Evolutionary conservation across 2,888 invertebrate genomes (phyloP), one percentile per base, ranked within the genome.

Genomic region (Synergus japonicus): DNA sequence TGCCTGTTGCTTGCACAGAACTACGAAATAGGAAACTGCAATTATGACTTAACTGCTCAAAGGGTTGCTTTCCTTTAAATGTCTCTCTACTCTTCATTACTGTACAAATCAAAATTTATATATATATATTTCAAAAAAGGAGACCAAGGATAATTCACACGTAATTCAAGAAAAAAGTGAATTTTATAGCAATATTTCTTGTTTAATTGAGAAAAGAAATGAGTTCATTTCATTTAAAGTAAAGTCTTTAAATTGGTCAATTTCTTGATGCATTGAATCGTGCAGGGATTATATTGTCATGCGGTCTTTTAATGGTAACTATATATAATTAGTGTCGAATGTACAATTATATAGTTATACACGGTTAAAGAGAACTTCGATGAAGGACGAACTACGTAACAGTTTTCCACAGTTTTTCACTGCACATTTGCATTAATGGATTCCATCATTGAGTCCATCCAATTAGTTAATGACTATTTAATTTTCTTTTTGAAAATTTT

Each of bases 11-110:
- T 66, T 66, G 43, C 44, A 44, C 44, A 66, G 44, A 66, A 66
- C 44, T 18, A 66, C 66, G 66, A 66, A 66, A 66, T 66, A 66
- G 66, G 66, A 66, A 66, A 43, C 66, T 43, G 18, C 43, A 44
- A 66, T 66, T 18, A 66, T 66, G 66, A 12, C 66, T 66, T 44
- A 13, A 66, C 66, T n/a, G 18, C 18, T 66, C 18, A 10, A 44
- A 66, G 66, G 44, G 66, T 66, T 66, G 43, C 5, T 66, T 44
- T 44, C 66, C 44, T 22, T 66, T 66, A 43, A 66, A 66, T 66
- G 22, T 66, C 18, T 44, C 15, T 66, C 43, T 4, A 4, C 0
- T 37, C 5, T 37, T 5, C 37, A 37, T 7, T 37, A 29, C 29
- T 46, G 7, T 12, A 46, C 0, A 46, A 46, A 46, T 46, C 46